Base-by-base conservation (phyloP, 2,888 invertebrate genomes). In the Diarsia brunnea region DNA sequence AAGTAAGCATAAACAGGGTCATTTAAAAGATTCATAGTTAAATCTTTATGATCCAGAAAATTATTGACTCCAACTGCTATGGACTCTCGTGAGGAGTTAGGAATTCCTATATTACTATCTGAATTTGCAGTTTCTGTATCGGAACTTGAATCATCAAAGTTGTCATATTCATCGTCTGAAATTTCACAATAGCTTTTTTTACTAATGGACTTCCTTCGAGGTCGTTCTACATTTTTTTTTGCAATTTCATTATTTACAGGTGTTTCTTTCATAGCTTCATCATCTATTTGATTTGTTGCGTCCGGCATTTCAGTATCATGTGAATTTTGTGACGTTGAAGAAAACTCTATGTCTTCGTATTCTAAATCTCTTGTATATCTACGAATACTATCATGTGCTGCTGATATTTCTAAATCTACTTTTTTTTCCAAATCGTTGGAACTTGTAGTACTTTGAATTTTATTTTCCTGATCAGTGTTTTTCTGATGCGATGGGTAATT, bases 321-420 rank as follows among this genome's bases (percentile, higher is more conserved):
- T 31, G 24, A 38, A 47, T 4, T 38, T 19, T 53, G 43, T 69
- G 53, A 49, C n/a, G n/a, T 69, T 12, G 49, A 24, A 21, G 24
- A 43, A 21, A 43, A 64, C 24, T 47, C 55, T 21, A 12, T 12
- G 24, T 43, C 43, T 16, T 65, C 64, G 31, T 27, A 31, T 65
- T 45, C 24, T 31, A 16, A 24, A 51, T 53, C 43, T 24, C 5
- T 27, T 0, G 27, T 11, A 64, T 61, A 63, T 3, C 24, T 31
- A 16, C 31, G 49, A 24, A 77, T 78, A 31, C 58, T 70, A 45
- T 78, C 21, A 31, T 78, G 0, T 45, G 70, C 43, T 78, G 71
- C 55, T 51, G 53, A 58, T 51, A 77, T 65, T 65, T 64, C 31
- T 31, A 21, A 14, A 21, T 78, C 49, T 31, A 77, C 4, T 1